Percentiles rank a stretch among this genome's conserved stretches.
phyloP scores from a whole-genome alignment of 2,113 vertebrate genomes.

The Onychostruthus taczanowskii region DNA sequence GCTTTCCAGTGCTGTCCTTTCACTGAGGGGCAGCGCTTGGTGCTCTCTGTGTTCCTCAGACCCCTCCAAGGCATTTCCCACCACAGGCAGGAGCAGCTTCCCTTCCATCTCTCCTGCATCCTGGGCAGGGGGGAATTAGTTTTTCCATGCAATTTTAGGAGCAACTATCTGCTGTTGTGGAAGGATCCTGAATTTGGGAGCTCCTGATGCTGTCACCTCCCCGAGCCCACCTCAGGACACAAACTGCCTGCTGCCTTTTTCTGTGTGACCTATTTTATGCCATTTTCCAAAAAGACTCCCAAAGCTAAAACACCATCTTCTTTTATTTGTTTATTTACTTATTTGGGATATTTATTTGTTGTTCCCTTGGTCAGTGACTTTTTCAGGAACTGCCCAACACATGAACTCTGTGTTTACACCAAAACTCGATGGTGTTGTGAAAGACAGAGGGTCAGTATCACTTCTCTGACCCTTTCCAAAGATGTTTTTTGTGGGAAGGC shows the following conservation, averaged over 20 bases:
- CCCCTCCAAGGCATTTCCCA: background rate
- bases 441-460: background rate
- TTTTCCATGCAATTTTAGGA: background rate
- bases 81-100: background rate
- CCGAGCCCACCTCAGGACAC: background rate
- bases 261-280: background rate
- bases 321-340: background rate
- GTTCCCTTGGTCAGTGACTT: constrained; percentile 13
- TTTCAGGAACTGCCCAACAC: background rate
- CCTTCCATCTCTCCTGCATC: background rate
- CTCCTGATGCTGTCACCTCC: background rate
- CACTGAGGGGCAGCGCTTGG: background rate
- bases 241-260: background rate
- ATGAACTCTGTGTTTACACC: constrained; percentile 42
- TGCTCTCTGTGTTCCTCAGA: background rate
- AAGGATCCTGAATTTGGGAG: background rate
- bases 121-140: background rate
- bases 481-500: background rate
- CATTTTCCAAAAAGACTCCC: background rate
- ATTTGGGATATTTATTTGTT: background rate
- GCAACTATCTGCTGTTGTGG: background rate
- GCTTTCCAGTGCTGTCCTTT: background rate
- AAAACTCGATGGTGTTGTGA: background rate
- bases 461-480: background rate
- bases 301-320: background rate